phyloP scores from a whole-genome alignment of 2,888 invertebrate genomes.

The Ptycholaimellus sp. region DNA sequence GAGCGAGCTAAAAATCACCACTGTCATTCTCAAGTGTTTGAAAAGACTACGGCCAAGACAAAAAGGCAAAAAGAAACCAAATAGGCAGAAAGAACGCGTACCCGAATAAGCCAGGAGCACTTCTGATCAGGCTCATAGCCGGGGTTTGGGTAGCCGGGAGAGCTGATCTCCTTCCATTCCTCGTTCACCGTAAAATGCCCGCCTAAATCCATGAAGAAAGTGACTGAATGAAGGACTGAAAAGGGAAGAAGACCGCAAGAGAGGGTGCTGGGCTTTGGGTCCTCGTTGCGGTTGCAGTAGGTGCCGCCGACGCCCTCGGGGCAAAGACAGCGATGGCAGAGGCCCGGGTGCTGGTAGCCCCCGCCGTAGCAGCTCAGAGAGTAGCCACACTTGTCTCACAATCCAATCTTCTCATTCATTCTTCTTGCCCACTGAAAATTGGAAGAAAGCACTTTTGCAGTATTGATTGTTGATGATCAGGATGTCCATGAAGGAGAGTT shows the following conservation, averaged over 20 bases:
- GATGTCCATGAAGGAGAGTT: conserved; percentile 18
- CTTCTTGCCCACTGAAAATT: conserved; percentile 1
- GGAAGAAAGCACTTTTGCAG: conserved; percentile 13
- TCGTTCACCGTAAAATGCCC: too few species aligned
- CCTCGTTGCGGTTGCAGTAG: conserved; percentile 13
- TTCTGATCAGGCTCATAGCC: conserved; percentile 15
- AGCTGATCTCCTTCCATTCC: conserved; percentile 9
- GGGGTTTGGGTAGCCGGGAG: conserved; percentile 10
- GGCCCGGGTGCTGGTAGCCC: conserved; percentile 19
- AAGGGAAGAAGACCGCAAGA: too few species aligned
- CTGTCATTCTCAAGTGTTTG: too few species aligned
- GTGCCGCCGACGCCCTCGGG: conserved; percentile 19
- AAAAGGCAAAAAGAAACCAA: neutral
- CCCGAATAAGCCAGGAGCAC: conserved; percentile 16
- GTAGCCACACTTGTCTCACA: conserved; percentile 6
- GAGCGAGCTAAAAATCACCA: too few species aligned
- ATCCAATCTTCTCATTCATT: conserved; percentile 9
- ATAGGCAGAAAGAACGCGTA: neutral
- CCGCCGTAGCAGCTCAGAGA: conserved; percentile 14
- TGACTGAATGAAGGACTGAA: too few species aligned
- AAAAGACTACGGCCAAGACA: too few species aligned
- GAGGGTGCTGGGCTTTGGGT: conserved; percentile 12
- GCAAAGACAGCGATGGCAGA: conserved; percentile 16
- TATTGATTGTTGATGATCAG: conserved; percentile 19
- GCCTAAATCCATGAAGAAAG: too few species aligned